A percentile compares a stretch with the other conserved stretches of the same genome.
Conservation (phyloP, 1,140 invertebrate genomes). For the Bombus vancouverensis region DNA sequence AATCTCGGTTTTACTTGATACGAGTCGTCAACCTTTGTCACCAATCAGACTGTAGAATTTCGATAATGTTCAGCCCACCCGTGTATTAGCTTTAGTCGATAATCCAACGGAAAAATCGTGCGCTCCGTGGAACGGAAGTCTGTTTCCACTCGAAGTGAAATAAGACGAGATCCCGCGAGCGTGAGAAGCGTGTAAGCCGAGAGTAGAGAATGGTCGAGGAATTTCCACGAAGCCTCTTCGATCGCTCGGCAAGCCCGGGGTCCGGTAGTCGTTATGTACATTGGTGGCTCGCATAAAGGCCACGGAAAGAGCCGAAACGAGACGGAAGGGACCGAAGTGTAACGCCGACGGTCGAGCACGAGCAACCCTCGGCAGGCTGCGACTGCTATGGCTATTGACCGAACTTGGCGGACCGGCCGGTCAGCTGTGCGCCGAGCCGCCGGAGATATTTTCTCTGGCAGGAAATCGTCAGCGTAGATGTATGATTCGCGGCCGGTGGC, state of each 20-base stretch:
- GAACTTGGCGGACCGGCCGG: slow-evolving; percentile 80
- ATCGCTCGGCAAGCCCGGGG: slow-evolving; percentile 50
- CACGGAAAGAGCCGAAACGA: slow-evolving; percentile 54
- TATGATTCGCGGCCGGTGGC: slow-evolving; percentile 15
- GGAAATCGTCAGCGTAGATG: slow-evolving; percentile 57
- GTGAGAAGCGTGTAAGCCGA: slow-evolving; percentile 9
- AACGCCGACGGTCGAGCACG: slow-evolving; percentile 61
- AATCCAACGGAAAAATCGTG: not conserved
- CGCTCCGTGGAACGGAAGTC: not conserved
- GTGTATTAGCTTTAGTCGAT: not conserved
- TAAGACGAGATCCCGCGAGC: not conserved
- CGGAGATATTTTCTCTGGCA: slow-evolving; percentile 61
- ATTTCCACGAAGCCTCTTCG: slow-evolving; percentile 57
- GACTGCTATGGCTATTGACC: slow-evolving; percentile 80
- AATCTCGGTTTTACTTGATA: not conserved
- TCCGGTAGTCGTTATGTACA: slow-evolving; percentile 47
- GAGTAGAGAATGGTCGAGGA: slow-evolving; percentile 31
- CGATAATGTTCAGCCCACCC: not conserved
- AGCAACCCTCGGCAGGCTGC: slow-evolving; percentile 69
- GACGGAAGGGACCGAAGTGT: slow-evolving; percentile 63
- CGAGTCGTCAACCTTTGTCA: not conserved
- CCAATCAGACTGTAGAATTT: not conserved
- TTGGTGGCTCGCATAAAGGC: slow-evolving; percentile 68
- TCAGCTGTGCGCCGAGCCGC: slow-evolving; percentile 79
- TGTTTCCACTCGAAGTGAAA: not conserved